Evolutionary conservation across 2,888 invertebrate species (phyloP).

Genomic region (Agrenia bidenticulata): DNA sequence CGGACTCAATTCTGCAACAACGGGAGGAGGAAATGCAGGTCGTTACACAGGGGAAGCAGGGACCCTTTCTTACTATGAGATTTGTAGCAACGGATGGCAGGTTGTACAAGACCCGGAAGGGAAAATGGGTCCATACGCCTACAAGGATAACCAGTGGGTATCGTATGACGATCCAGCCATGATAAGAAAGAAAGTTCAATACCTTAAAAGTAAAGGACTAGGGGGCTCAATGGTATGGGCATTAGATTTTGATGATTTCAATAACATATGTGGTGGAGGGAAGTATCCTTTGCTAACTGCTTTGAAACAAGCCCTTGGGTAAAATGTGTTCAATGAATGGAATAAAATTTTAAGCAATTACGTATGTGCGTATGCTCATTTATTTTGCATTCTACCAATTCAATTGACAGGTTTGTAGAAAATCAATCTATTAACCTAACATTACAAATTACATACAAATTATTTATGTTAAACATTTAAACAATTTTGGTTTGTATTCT

Average conservation of each 20-base stretch:
- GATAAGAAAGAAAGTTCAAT: slow-evolving; percentile 61
- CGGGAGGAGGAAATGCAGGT: slow-evolving; percentile 70
- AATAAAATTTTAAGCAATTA: too few relatives aligned
- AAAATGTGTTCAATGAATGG: too few relatives aligned
- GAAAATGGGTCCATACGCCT: slow-evolving; percentile 72
- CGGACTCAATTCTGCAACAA: slow-evolving; percentile 64
- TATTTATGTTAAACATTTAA: too few relatives aligned
- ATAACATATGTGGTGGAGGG: slow-evolving; percentile 54
- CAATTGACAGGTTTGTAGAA: too few relatives aligned
- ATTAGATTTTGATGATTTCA: slow-evolving; percentile 61
- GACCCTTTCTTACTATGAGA: slow-evolving; percentile 75
- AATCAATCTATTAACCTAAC: too few relatives aligned
- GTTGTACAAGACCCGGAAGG: slow-evolving; percentile 65
- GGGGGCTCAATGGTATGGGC: slow-evolving; percentile 62
- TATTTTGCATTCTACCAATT: too few relatives aligned
- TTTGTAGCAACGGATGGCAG: slow-evolving; percentile 57
- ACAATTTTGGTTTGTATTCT: too few relatives aligned
- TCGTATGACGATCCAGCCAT: slow-evolving; percentile 70
- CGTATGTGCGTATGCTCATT: too few relatives aligned
- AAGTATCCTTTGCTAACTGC: slow-evolving; percentile 56
- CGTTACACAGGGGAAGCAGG: slow-evolving; percentile 69
- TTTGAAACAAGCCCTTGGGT: background rate
- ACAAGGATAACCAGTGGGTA: slow-evolving; percentile 73
- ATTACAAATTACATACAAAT: too few relatives aligned
- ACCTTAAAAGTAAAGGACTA: slow-evolving; percentile 54